These are phyloP conservation scores for Apus apus DNA, from an alignment of 2,113 vertebrate genomes.

Conservation along the genomic window DNA sequence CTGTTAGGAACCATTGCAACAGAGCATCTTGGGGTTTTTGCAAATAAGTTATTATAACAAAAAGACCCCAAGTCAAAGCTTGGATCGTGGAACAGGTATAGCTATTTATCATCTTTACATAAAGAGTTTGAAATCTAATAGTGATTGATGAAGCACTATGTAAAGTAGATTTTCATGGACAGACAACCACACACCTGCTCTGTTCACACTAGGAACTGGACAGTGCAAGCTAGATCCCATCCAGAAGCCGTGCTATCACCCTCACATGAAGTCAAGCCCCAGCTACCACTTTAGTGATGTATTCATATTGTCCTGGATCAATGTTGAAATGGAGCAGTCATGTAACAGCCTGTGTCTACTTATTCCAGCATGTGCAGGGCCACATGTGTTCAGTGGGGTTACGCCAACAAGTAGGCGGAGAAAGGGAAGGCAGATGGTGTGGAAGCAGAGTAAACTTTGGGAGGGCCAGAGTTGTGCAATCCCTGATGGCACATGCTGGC, in stretches of 20 bases:
- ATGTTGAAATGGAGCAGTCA: background rate
- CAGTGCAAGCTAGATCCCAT: background rate
- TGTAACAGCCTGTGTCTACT: background rate
- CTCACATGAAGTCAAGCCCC: background rate
- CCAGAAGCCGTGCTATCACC: background rate
- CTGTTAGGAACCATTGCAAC: conserved; percentile 1
- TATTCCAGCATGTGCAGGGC: background rate
- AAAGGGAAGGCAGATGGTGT: background rate
- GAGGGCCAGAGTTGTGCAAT: background rate
- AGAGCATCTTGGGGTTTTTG: background rate
- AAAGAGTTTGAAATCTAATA: background rate
- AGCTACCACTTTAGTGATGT: background rate
- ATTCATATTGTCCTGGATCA: background rate
- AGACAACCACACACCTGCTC: background rate
- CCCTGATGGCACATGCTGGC: background rate
- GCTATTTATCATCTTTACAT: background rate
- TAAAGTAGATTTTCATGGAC: background rate
- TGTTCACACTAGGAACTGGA: background rate
- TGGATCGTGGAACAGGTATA: background rate
- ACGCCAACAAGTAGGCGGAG: background rate
- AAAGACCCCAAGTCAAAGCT: conserved; percentile 1
- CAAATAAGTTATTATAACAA: conserved; percentile 22
- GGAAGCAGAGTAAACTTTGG: background rate
- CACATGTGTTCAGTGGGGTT: background rate
- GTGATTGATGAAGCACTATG: background rate